Evolutionary conservation across 2,888 invertebrate species (phyloP).

Genomic region (Chloroclysta siterata): DNA sequence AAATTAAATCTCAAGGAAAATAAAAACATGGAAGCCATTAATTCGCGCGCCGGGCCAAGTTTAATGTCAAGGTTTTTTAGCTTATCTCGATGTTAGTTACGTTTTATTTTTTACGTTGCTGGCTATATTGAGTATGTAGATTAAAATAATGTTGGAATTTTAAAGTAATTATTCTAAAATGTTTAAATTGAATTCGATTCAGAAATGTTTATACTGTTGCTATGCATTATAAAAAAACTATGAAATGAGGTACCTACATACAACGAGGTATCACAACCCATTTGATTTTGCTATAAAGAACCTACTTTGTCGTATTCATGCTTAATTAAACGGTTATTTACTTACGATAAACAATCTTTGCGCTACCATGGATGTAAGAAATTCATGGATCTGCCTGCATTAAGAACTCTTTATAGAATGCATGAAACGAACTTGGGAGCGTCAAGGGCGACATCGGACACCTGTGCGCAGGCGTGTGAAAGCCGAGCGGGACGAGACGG

Average conservation of each 20-base stretch:
- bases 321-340: conserved; percentile 10
- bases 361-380: conserved; percentile 20
- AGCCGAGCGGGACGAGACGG: conserved; percentile 55
- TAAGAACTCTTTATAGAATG: conserved; percentile 29
- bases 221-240: conserved; percentile 4
- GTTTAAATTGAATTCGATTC: conserved; percentile 10
- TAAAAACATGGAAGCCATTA: conserved; percentile 85
- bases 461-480: conserved; percentile 83
- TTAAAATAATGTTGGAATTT: conserved; percentile 64
- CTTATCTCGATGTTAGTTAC: conserved; percentile 82
- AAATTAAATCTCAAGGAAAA: conserved; percentile 85
- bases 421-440: conserved; percentile 69
- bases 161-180: conserved; percentile 37
- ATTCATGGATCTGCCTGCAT: conserved; percentile 18
- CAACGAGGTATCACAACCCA: not conserved
- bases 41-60: conserved; percentile 84
- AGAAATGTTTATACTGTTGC: conserved; percentile 6
- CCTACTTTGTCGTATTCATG: conserved; percentile 10
- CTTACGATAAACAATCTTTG: conserved; percentile 12
- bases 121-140: conserved; percentile 72
- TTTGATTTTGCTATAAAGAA: conserved; percentile 3
- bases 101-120: conserved; percentile 76
- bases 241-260: not conserved
- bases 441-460: conserved; percentile 83
- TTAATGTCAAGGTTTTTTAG: conserved; percentile 84